phyloP scores from a whole-genome alignment of 2,113 vertebrate species.

The Pangasianodon hypophthalmus region DNA sequence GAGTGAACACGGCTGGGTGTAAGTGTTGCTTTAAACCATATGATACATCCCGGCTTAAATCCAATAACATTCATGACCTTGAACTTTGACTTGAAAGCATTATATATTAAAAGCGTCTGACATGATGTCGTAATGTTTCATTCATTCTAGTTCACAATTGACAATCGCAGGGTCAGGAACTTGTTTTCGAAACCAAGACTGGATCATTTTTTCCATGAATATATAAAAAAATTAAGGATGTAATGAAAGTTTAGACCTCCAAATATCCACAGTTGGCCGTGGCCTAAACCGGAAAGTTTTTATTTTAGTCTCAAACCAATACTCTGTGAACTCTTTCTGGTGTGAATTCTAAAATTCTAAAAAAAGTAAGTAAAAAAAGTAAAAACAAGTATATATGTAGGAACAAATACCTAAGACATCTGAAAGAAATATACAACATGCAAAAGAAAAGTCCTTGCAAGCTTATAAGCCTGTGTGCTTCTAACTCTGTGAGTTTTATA shows the following conservation, averaged over 20 bases:
- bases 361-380: neutral
- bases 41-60: conserved; percentile 60
- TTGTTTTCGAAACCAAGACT: conserved; percentile 4
- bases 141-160: conserved; percentile 1
- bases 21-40: conserved; percentile 56
- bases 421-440: neutral
- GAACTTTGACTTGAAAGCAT: conserved; percentile 40
- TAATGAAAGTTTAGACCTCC: neutral
- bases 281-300: neutral
- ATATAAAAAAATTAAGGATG: neutral
- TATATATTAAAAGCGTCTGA: conserved; percentile 29
- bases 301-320: neutral
- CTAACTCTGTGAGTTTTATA: neutral
- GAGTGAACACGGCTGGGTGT: conserved; percentile 52
- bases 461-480: neutral
- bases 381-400: neutral
- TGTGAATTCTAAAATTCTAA: neutral
- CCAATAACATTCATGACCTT: conserved; percentile 34
- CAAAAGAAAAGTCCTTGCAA: neutral
- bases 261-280: neutral
- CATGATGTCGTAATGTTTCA: conserved; percentile 18
- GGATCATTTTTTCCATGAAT: neutral
- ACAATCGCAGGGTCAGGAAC: neutral
- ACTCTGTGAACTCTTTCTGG: neutral
- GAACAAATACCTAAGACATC: neutral